Percentiles rank a stretch among this genome's conserved stretches.
Conservation (phyloP, 1,140 invertebrate genomes). For the Trichomalopsis sarcophagae region DNA sequence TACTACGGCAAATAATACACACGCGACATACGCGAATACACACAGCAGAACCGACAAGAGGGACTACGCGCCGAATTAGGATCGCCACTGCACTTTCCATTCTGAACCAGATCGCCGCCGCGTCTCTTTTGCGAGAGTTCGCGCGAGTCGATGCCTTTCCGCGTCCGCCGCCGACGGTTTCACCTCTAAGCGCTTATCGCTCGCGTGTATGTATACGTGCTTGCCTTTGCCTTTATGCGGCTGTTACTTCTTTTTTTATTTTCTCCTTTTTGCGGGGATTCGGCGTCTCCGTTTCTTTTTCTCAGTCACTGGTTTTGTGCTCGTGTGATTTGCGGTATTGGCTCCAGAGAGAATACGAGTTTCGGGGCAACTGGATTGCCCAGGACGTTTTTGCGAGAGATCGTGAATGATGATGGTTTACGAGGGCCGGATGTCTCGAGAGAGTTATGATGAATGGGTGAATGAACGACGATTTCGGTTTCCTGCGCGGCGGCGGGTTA, state of each 20-base stretch:
- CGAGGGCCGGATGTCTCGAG: neutral
- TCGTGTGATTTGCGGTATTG: neutral
- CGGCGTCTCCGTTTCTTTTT: neutral
- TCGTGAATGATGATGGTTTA: neutral
- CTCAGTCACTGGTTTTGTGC: no score
- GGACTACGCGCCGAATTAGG: slow-evolving; percentile 46
- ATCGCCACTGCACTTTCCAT: slow-evolving; percentile 56
- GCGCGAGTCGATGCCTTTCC: neutral
- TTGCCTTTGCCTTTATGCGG: neutral
- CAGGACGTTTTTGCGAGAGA: neutral
- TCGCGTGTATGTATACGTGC: no score
- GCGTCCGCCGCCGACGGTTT: neutral
- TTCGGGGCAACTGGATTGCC: neutral
- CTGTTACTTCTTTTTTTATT: no score
- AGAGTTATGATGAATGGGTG: neutral
- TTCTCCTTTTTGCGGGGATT: no score
- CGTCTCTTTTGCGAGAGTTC: neutral
- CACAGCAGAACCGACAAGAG: neutral
- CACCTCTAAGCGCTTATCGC: neutral
- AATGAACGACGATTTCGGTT: neutral
- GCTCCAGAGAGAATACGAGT: no score
- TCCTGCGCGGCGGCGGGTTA: no score
- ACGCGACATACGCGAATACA: neutral
- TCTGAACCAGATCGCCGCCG: slow-evolving; percentile 54
- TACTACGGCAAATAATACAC: slow-evolving; percentile 21